These are phyloP conservation scores for Perca schrenkii DNA, from an alignment of 2,113 vertebrate genomes.

Conservation along the genomic window DNA sequence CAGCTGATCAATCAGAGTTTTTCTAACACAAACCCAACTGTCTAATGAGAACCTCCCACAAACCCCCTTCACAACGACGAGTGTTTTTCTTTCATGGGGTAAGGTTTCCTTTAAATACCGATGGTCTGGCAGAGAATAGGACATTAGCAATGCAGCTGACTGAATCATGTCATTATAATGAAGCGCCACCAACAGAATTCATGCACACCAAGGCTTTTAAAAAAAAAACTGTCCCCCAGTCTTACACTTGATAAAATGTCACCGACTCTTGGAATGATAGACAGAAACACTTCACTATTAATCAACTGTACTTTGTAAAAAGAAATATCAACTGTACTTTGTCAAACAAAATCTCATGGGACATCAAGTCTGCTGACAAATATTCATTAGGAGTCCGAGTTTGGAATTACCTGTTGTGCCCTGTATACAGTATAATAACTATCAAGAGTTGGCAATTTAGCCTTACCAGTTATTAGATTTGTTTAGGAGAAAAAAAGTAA, in stretches of 20 bases:
- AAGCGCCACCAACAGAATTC: conserved; percentile 10
- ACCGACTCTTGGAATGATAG: conserved; percentile 6
- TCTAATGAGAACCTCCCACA: conserved; percentile 63
- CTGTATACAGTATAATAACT: conserved; percentile 55
- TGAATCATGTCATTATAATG: background rate
- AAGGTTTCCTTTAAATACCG: conserved; percentile 30
- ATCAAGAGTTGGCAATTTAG: conserved; percentile 62
- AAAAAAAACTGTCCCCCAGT: background rate
- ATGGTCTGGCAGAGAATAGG: conserved; percentile 1
- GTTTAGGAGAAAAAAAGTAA: conserved; percentile 39
- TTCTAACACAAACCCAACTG: conserved; percentile 58
- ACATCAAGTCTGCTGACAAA: conserved; percentile 62
- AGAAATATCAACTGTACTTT: conserved; percentile 50
- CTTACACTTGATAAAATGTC: conserved; percentile 15
- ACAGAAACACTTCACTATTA: conserved; percentile 30
- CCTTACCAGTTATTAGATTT: conserved; percentile 40
- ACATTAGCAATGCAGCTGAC: conserved; percentile 34
- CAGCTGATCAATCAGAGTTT: conserved; percentile 70
- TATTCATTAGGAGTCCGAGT: conserved; percentile 58
- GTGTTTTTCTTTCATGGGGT: conserved; percentile 21
- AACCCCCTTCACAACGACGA: conserved; percentile 39
- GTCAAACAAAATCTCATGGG: conserved; percentile 39
- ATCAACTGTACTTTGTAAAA: conserved; percentile 47
- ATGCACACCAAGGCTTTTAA: conserved; percentile 16
- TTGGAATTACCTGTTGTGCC: conserved; percentile 36